Percentiles rank a stretch among this genome's conserved stretches.
Conservation (phyloP, 64 coral and sea anemone species). For the Montipora sp. region DNA sequence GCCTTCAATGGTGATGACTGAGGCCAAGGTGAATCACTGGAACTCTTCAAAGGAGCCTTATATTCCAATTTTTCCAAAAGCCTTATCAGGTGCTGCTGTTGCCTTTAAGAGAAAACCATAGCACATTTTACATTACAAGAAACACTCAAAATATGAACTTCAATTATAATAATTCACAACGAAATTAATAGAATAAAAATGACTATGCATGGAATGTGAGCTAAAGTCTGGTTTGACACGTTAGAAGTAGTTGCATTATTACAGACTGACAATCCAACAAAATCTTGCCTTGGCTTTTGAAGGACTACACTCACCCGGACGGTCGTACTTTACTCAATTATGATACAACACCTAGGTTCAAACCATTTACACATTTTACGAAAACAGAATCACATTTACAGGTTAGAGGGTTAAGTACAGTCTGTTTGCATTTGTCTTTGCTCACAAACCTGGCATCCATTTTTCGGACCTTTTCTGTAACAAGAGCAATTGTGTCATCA, state of each 20-base stretch:
- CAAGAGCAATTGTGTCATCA: conserved; percentile 74
- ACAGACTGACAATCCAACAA: neutral
- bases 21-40: conserved; percentile 30
- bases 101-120: conserved; percentile 41
- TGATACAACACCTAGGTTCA: too few species aligned
- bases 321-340: too few species aligned
- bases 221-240: too few species aligned
- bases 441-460: conserved; percentile 88
- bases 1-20: conserved; percentile 68
- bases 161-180: neutral
- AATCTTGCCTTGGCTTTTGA: neutral
- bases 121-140: neutral
- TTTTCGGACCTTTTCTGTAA: conserved; percentile 91
- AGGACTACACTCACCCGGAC: too few species aligned
- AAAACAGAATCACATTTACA: too few species aligned
- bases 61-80: conserved; percentile 79
- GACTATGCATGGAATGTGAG: neutral
- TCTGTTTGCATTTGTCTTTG: neutral
- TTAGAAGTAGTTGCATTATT: neutral
- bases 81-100: conserved; percentile 84
- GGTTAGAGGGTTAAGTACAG: too few species aligned
- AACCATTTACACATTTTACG: too few species aligned
- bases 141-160: neutral
- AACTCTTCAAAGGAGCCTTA: conserved; percentile 69
- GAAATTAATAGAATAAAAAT: neutral